phyloP scores from a whole-genome alignment of 1,140 invertebrate species.

The Cydia amplana region DNA sequence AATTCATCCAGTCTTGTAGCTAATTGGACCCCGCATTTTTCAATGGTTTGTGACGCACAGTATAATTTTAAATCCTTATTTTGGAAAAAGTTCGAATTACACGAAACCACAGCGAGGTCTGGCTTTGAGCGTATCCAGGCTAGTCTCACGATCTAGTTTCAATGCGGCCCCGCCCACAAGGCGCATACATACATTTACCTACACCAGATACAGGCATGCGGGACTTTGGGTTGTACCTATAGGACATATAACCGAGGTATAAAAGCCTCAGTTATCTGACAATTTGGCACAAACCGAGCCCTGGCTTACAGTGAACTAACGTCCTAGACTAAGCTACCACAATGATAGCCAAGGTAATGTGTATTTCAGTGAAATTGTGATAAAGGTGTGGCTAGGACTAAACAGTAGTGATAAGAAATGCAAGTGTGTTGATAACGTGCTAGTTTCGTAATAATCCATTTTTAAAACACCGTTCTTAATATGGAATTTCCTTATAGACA shows the following conservation, averaged over 20 bases:
- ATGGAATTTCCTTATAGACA: not conserved
- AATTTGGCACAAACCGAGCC: constrained; percentile 71
- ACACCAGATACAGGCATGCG: constrained; percentile 42
- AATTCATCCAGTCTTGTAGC: not conserved
- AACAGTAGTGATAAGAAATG: not conserved
- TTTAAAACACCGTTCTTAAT: not conserved
- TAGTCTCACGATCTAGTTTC: constrained; percentile 54
- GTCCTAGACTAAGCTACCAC: constrained; percentile 56
- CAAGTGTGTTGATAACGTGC: constrained; percentile 5
- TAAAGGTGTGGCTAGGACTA: constrained; percentile 26
- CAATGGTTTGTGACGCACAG: not conserved
- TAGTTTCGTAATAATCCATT: not conserved
- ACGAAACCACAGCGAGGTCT: constrained; percentile 18
- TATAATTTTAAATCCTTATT: not conserved
- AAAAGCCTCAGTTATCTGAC: constrained; percentile 68
- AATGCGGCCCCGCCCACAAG: constrained; percentile 59
- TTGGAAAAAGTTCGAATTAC: constrained; percentile 12
- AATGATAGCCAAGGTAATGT: constrained; percentile 74
- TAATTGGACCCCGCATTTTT: not conserved
- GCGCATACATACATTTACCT: constrained; percentile 49
- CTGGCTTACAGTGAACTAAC: constrained; percentile 62
- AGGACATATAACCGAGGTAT: constrained; percentile 54
- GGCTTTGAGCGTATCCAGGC: constrained; percentile 43
- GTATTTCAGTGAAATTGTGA: constrained; percentile 34
- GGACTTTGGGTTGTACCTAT: constrained; percentile 63